Percentiles rank a stretch among this genome's conserved stretches.
phyloP scores from a whole-genome alignment of 2,113 vertebrate species.

The Alectura lathami region DNA sequence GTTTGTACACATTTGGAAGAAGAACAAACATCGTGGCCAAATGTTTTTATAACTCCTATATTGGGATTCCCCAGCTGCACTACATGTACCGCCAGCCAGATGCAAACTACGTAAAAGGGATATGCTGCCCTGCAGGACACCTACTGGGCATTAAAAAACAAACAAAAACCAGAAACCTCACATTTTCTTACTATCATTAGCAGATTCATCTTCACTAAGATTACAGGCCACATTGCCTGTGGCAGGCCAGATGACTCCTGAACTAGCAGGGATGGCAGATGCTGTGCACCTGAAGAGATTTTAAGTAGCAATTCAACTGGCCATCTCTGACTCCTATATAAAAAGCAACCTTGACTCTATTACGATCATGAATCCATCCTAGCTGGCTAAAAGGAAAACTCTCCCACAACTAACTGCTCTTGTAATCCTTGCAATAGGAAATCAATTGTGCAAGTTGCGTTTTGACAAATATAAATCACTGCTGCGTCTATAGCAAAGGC shows the following conservation, averaged over 20 bases:
- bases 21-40: not conserved
- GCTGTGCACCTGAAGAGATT: not conserved
- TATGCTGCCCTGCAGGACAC: accelerated
- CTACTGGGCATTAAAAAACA: not conserved
- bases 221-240: not conserved
- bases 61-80: not conserved
- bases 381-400: not conserved
- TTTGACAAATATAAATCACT: conserved; percentile 22
- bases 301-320: not conserved
- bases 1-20: not conserved
- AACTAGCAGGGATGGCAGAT: not conserved
- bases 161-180: not conserved
- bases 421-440: not conserved
- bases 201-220: not conserved
- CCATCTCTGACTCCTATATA: not conserved
- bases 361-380: not conserved
- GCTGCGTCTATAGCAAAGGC: not conserved
- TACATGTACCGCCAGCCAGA: not conserved
- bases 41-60: not conserved
- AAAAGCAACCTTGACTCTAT: not conserved
- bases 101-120: not conserved
- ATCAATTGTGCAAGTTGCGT: conserved; percentile 19
- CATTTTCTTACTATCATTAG: not conserved
- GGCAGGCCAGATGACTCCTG: not conserved
- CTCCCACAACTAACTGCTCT: not conserved